phyloP scores from a whole-genome alignment of 2,888 invertebrate species.

The Spodoptera exigua region DNA sequence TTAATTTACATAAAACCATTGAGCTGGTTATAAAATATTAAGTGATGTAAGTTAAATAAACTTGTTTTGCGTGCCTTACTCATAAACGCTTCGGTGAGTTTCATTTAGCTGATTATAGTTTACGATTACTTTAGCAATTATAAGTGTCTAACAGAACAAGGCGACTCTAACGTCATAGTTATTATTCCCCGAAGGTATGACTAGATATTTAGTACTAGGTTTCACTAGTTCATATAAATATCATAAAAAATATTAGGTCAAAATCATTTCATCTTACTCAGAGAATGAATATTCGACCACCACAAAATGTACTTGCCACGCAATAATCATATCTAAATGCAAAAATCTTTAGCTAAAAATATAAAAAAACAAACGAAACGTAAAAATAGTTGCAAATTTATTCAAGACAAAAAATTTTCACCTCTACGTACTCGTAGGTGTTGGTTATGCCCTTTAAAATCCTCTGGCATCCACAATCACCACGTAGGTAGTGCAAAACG shows the following conservation, averaged over 20 bases:
- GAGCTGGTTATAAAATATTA: slow-evolving; percentile 11
- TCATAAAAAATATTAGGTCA: too few species aligned
- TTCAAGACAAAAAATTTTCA: slow-evolving; percentile 6
- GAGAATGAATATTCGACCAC: too few species aligned
- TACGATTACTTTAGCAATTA: slow-evolving; percentile 37
- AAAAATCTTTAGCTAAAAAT: neutral
- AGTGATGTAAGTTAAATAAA: slow-evolving; percentile 34
- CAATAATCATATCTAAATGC: neutral
- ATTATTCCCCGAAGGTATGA: neutral
- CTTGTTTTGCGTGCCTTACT: slow-evolving; percentile 59
- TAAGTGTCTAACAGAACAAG: slow-evolving; percentile 5
- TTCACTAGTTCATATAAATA: neutral
- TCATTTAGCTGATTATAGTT: slow-evolving; percentile 65
- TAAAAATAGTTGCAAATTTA: neutral
- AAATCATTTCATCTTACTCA: too few species aligned
- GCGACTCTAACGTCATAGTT: too few species aligned
- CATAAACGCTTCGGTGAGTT: slow-evolving; percentile 67
- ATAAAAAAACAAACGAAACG: too few species aligned
- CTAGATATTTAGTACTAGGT: neutral
- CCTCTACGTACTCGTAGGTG: slow-evolving; percentile 15
- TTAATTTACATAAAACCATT: slow-evolving; percentile 21
- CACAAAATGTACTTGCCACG: too few species aligned
- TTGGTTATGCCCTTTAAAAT: neutral
- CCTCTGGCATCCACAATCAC: slow-evolving; percentile 1
- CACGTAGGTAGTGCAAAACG: neutral